Evolutionary conservation across 1,140 invertebrate species (phyloP).

Genomic region (Acromyrmex echinatior): DNA sequence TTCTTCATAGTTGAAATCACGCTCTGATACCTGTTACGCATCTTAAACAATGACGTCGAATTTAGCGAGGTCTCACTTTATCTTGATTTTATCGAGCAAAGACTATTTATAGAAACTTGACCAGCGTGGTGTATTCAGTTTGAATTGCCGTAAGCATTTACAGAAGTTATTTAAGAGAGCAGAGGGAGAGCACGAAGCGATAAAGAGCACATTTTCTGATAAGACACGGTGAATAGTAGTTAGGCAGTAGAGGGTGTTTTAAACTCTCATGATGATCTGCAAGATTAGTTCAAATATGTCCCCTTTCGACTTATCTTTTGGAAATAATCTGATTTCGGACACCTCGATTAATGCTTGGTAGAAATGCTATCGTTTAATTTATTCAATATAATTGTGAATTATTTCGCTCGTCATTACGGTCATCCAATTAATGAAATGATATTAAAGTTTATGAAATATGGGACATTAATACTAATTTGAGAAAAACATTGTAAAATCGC

Average conservation of each 20-base stretch:
- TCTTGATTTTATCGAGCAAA: conserved; percentile 45
- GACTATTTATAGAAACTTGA: conserved; percentile 60
- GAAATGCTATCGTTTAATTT: conserved; percentile 17
- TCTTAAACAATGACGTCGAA: conserved; percentile 14
- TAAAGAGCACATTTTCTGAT: conserved; percentile 28
- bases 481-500: background rate
- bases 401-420: conserved; percentile 11
- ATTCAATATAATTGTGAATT: conserved; percentile 30
- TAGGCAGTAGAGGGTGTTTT: background rate
- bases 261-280: conserved; percentile 24
- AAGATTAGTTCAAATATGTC: conserved; percentile 20
- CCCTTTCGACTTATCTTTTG: background rate
- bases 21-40: background rate
- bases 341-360: background rate
- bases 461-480: conserved; percentile 15
- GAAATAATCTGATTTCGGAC: background rate
- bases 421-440: conserved; percentile 21
- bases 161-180: background rate
- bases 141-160: conserved; percentile 9
- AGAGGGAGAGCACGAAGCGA: background rate
- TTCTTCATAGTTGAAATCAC: conserved; percentile 5
- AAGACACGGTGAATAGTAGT: background rate
- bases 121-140: conserved; percentile 18
- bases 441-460: conserved; percentile 26
- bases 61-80: background rate